phyloP scores from a whole-genome alignment of 2,797 vertebrate species.

The Coilia nasus region DNA sequence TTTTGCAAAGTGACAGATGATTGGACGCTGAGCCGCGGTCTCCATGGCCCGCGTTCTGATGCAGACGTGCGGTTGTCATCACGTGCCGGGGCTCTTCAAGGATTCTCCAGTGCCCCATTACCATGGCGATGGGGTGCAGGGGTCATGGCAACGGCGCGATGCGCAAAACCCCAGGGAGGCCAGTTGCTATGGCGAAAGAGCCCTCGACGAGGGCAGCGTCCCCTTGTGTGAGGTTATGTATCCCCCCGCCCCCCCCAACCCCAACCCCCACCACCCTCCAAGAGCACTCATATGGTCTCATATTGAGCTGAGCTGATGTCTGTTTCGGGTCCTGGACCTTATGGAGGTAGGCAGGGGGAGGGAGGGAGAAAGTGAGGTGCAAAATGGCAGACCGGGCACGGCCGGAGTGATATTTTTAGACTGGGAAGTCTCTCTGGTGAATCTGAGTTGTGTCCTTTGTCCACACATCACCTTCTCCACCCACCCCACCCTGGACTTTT shows the following conservation, averaged over 20 bases:
- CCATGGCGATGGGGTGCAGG: slow-evolving; percentile 61
- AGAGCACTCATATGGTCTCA: neutral
- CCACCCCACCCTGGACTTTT: too few relatives aligned
- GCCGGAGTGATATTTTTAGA: too few relatives aligned
- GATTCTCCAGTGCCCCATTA: slow-evolving; percentile 64
- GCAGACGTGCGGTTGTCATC: slow-evolving; percentile 26
- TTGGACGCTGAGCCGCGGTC: slow-evolving; percentile 46
- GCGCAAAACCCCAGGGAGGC: slow-evolving; percentile 8
- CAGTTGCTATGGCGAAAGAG: slow-evolving; percentile 44
- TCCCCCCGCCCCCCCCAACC: too few relatives aligned
- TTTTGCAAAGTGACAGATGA: slow-evolving; percentile 57
- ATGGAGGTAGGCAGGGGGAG: too few relatives aligned
- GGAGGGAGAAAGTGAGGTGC: slow-evolving; percentile 44
- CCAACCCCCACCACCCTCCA: too few relatives aligned
- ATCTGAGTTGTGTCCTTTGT: neutral
- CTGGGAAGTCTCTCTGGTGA: too few relatives aligned
- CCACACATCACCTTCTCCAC: too few relatives aligned
- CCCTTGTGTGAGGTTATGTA: neutral
- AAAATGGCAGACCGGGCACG: neutral
- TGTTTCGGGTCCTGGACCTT: neutral
- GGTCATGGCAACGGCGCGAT: slow-evolving; percentile 39
- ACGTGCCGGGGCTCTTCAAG: slow-evolving; percentile 56
- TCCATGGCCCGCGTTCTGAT: slow-evolving; percentile 53
- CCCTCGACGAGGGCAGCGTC: slow-evolving; percentile 1
- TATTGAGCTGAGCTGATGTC: slow-evolving; percentile 5